Conservation (phyloP, 2,113 vertebrate species). For the Nesogale talazaci region DNA sequence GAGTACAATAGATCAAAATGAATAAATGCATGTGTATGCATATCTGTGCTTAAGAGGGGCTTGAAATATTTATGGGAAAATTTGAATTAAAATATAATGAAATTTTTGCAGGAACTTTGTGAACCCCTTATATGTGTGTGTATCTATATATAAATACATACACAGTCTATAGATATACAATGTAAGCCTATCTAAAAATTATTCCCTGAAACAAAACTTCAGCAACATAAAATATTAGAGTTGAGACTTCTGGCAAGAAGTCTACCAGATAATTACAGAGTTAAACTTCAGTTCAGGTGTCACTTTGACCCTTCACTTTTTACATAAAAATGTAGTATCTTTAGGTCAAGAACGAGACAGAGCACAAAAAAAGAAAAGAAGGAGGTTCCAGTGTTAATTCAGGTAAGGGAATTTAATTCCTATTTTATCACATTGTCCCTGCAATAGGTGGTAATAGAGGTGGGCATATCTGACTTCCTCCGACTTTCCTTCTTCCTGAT, state of each 20-base stretch:
- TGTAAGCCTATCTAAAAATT: slow-evolving; percentile 10
- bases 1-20: not conserved
- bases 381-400: not conserved
- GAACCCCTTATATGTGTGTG: not conserved
- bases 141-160: no score
- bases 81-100: no score
- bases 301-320: not conserved
- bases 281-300: not conserved
- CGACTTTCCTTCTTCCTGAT: no score
- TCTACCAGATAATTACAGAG: not conserved
- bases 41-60: not conserved
- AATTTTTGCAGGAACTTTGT: no score
- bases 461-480: no score
- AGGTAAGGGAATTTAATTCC: not conserved
- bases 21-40: not conserved
- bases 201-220: not conserved
- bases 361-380: not conserved
- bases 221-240: not conserved
- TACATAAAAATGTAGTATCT: not conserved
- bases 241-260: not conserved
- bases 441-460: no score
- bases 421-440: not conserved
- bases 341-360: not conserved
- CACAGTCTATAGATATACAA: not conserved
- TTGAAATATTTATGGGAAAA: no score